Evolutionary conservation across 2,888 invertebrate genomes (phyloP).

Genomic region (Deilephila elpenor): DNA sequence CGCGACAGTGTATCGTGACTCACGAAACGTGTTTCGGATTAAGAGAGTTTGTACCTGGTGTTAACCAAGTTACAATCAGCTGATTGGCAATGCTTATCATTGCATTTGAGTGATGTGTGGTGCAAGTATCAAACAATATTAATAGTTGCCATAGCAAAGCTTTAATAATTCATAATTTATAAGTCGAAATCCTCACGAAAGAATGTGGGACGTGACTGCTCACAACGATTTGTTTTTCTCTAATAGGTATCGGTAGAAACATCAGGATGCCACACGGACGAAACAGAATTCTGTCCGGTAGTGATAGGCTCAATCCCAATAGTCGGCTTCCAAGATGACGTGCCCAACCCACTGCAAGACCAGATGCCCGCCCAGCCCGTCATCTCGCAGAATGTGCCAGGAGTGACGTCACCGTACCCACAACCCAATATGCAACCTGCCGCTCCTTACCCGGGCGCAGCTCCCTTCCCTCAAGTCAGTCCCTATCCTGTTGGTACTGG

Average conservation of each 20-base stretch:
- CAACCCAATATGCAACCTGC: slow-evolving; percentile 53
- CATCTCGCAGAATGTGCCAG: slow-evolving; percentile 40
- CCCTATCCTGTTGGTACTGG: slow-evolving; percentile 26
- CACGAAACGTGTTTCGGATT: too few relatives aligned
- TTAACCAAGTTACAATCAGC: too few relatives aligned
- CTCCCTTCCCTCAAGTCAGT: slow-evolving; percentile 30
- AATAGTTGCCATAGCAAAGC: too few relatives aligned
- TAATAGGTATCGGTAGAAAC: slow-evolving; percentile 60
- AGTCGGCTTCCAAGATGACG: slow-evolving; percentile 53
- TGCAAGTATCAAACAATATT: too few relatives aligned
- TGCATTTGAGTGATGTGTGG: too few relatives aligned
- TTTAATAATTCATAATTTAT: too few relatives aligned
- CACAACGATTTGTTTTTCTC: too few relatives aligned
- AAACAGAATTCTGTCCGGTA: slow-evolving; percentile 50
- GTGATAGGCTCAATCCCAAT: slow-evolving; percentile 69
- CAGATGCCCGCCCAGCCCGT: slow-evolving; percentile 50
- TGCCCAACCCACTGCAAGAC: slow-evolving; percentile 51
- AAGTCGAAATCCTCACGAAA: too few relatives aligned
- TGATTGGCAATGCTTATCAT: too few relatives aligned
- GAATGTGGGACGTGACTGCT: too few relatives aligned
- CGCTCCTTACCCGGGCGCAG: slow-evolving; percentile 37
- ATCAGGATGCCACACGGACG: slow-evolving; percentile 62
- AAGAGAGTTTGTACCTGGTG: too few relatives aligned
- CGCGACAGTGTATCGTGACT: too few relatives aligned
- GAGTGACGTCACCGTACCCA: slow-evolving; percentile 39